phyloP scores from a whole-genome alignment of 2,113 vertebrate species.

The Pituophis catenifer region DNA sequence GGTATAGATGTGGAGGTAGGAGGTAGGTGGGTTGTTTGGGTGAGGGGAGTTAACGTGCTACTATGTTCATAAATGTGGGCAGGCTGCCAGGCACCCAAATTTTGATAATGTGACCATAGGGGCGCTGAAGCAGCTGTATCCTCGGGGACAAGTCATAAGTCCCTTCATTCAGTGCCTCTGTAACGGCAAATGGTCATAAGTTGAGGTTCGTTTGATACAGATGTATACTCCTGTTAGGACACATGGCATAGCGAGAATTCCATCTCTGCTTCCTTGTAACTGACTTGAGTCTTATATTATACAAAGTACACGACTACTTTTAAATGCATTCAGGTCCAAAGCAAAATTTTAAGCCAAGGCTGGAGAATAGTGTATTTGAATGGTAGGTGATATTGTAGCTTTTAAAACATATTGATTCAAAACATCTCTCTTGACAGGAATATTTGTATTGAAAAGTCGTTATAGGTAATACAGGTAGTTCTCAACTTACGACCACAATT shows the following conservation, averaged over 20 bases:
- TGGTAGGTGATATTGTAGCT: background rate
- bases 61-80: background rate
- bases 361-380: background rate
- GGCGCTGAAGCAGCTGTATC: background rate
- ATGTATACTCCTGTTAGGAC: background rate
- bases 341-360: background rate
- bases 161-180: background rate
- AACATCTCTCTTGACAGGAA: background rate
- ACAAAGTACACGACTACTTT: conserved; percentile 2
- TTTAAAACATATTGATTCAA: background rate
- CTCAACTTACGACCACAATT: background rate
- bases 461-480: conserved; percentile 15
- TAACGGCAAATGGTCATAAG: background rate
- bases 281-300: conserved; percentile 15
- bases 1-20: background rate
- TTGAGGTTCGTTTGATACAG: background rate
- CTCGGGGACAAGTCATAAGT: background rate
- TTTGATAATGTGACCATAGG: background rate
- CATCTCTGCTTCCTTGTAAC: background rate
- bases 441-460: conserved; percentile 39
- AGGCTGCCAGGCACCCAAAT: background rate
- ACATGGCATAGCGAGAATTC: background rate
- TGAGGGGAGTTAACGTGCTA: background rate
- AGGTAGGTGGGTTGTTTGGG: too few species aligned
- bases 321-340: conserved; percentile 20